phyloP scores from a whole-genome alignment of 2,113 vertebrate genomes.

The Gyps fulvus region DNA sequence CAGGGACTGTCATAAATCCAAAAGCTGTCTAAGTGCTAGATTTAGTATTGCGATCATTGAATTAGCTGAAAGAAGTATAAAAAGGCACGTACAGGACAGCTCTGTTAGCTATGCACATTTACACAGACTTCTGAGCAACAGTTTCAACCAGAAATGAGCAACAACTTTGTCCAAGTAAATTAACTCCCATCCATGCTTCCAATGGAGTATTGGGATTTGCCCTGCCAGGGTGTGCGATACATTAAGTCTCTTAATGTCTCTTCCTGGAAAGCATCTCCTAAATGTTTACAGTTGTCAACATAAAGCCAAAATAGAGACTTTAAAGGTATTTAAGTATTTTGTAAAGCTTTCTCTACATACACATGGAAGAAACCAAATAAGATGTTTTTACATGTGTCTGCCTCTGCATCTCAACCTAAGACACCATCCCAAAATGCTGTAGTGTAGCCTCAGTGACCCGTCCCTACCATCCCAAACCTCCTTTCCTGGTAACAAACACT shows the following conservation, averaged over 20 bases:
- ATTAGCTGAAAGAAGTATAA: conserved; percentile 13
- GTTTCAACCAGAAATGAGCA: background rate
- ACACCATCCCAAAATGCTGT: background rate
- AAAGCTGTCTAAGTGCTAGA: background rate
- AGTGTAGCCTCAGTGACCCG: rapidly evolving
- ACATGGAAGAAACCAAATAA: background rate
- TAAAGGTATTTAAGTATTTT: background rate
- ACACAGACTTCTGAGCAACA: background rate
- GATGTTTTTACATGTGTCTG: background rate
- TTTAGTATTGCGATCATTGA: background rate
- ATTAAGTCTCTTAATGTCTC: background rate
- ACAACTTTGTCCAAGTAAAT: background rate
- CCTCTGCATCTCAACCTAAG: background rate
- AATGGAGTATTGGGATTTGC: background rate
- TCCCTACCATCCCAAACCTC: background rate
- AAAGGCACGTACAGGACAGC: background rate
- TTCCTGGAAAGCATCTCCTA: background rate
- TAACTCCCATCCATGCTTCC: background rate
- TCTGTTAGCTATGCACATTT: background rate
- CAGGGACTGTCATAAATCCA: conserved; percentile 33
- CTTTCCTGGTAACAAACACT: background rate
- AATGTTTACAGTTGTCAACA: background rate
- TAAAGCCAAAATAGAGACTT: background rate
- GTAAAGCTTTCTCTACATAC: background rate
- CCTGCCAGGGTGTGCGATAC: background rate